Percentiles rank a stretch among this genome's conserved stretches.
Conservation (phyloP, 2,888 invertebrate genomes). For the Empis livida region DNA sequence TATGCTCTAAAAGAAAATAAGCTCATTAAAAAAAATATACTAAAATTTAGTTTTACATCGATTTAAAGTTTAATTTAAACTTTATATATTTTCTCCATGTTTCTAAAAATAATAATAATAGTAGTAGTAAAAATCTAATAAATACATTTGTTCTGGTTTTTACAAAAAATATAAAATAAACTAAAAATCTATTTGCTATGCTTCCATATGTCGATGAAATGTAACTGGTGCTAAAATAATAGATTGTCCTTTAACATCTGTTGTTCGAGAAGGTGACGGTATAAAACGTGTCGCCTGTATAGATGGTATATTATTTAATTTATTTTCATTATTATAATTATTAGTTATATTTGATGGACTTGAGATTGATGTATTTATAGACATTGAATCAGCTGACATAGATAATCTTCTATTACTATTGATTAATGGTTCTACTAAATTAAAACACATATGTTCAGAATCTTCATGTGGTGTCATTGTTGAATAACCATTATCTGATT, state of each 20-base stretch:
- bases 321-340: conserved; percentile 1
- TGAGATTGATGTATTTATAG: conserved; percentile 40
- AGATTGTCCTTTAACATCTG: conserved; percentile 24
- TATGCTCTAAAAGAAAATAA: no score
- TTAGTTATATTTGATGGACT: conserved; percentile 28
- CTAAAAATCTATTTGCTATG: conserved; percentile 27
- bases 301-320: conserved; percentile 9
- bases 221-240: conserved; percentile 72
- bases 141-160: no score
- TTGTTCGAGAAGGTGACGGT: conserved; percentile 24
- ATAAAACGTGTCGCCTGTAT: conserved; percentile 35
- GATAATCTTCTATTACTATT: conserved; percentile 38
- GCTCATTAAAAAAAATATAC: no score
- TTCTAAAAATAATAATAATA: no score
- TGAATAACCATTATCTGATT: conserved; percentile 88
- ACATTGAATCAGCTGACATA: conserved; percentile 47
- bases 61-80: no score
- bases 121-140: no score
- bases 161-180: no score
- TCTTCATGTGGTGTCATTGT: conserved; percentile 90
- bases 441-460: conserved; percentile 70
- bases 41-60: no score
- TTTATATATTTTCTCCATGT: no score
- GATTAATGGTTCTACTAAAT: conserved; percentile 50
- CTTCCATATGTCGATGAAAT: conserved; percentile 80